Evolutionary conservation across 2,888 invertebrate genomes (phyloP).

Genomic region (Mythimna lalbum): DNA sequence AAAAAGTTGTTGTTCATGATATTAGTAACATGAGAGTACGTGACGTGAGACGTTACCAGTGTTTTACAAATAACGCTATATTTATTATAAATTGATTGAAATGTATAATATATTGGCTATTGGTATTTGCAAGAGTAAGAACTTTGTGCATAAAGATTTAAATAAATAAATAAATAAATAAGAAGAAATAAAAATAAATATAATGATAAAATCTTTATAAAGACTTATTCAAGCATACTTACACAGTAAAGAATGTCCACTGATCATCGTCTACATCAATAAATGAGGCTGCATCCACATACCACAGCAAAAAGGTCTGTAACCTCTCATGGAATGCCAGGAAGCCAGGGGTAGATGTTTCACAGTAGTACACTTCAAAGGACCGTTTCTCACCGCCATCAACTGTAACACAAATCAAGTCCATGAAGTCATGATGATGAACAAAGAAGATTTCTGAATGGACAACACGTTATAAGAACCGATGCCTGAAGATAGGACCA

Average conservation of each 20-base stretch:
- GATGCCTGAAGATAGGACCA: neutral
- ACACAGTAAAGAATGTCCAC: conserved; percentile 97
- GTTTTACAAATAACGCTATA: too few relatives aligned
- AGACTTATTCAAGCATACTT: conserved; percentile 71
- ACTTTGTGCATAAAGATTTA: too few relatives aligned
- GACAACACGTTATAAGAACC: neutral
- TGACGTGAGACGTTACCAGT: too few relatives aligned
- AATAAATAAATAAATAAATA: too few relatives aligned
- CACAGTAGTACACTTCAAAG: conserved; percentile 96
- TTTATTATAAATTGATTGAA: too few relatives aligned
- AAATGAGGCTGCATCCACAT: conserved; percentile 98
- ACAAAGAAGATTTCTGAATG: neutral
- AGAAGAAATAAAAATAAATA: neutral
- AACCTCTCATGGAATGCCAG: conserved; percentile 95
- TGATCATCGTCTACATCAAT: conserved; percentile 98
- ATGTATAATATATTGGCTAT: too few relatives aligned
- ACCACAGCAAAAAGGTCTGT: conserved; percentile 98
- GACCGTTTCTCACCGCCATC: conserved; percentile 83
- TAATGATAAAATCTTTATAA: neutral
- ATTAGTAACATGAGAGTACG: too few relatives aligned
- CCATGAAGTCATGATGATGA: neutral
- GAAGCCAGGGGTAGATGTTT: conserved; percentile 93
- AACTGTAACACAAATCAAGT: conserved; percentile 54
- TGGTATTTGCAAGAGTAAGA: too few relatives aligned
- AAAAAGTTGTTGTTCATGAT: too few relatives aligned